These are phyloP conservation scores for Folsomia manolachei DNA, from an alignment of 2,888 invertebrate species.

Conservation along the genomic window DNA sequence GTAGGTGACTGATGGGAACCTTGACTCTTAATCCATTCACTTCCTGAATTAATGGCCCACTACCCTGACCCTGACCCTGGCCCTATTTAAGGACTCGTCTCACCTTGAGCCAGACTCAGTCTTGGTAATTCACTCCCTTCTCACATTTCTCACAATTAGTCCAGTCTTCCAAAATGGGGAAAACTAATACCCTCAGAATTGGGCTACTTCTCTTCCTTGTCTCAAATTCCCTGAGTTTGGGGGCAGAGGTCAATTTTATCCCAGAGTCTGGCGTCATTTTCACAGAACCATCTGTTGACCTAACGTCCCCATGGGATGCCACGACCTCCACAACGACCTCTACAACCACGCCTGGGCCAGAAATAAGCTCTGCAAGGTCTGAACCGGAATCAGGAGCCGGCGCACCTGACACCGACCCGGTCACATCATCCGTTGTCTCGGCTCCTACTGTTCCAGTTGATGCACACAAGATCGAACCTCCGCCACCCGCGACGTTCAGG, in stretches of 20 bases:
- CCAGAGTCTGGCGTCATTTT: background rate
- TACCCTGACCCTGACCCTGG: conserved; percentile 1
- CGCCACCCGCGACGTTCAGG: no score
- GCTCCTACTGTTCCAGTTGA: no score
- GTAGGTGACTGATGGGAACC: no score
- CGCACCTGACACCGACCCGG: no score
- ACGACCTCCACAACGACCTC: background rate
- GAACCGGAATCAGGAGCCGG: background rate
- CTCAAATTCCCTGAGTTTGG: background rate
- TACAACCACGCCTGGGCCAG: background rate
- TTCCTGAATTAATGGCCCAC: background rate
- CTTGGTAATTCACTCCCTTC: no score
- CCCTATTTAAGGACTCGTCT: background rate
- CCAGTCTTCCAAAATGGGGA: background rate
- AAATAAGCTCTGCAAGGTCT: background rate
- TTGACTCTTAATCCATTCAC: background rate
- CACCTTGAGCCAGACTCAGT: background rate
- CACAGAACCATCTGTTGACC: background rate
- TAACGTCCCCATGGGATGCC: background rate
- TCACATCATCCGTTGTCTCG: no score
- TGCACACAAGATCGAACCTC: no score
- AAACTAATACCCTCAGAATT: background rate
- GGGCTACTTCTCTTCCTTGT: background rate
- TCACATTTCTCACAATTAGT: no score
- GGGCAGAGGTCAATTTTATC: background rate